A percentile compares a stretch with the other conserved stretches of the same genome.
Evolutionary conservation across 2,113 vertebrate genomes (phyloP).

Genomic region (Hepsetus odoe): DNA sequence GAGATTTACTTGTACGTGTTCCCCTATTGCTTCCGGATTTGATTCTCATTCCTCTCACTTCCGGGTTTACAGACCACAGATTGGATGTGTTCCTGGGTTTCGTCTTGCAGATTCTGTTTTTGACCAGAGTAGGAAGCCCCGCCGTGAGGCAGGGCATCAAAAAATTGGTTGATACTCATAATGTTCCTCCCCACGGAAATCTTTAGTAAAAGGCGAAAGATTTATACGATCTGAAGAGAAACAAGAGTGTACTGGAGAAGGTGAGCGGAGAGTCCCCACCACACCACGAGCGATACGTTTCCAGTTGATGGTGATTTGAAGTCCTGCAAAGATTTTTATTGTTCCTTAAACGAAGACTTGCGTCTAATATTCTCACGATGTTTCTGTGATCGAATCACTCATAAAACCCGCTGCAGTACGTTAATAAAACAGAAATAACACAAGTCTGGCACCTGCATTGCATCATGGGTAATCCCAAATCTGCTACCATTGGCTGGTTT

Average conservation of each 20-base stretch:
- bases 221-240: slow-evolving; percentile 46
- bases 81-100: too few relatives aligned
- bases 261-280: not conserved
- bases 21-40: too few relatives aligned
- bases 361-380: too few relatives aligned
- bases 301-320: slow-evolving; percentile 17
- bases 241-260: not conserved
- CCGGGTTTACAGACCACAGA: too few relatives aligned
- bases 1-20: too few relatives aligned
- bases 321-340: too few relatives aligned
- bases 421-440: not conserved
- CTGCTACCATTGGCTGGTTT: not conserved
- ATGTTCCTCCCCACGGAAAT: not conserved
- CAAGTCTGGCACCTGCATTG: not conserved
- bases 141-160: not conserved
- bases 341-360: too few relatives aligned
- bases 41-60: too few relatives aligned
- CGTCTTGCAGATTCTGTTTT: not conserved
- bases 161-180: not conserved
- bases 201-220: slow-evolving; percentile 47
- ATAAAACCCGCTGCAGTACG: accelerated
- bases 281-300: not conserved
- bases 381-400: too few relatives aligned
- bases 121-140: not conserved
- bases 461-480: not conserved